Evolutionary conservation across 2,797 vertebrate genomes (phyloP), one percentile per base, ranked within the genome.

Genomic region (Melanogrammus aeglefinus): DNA sequence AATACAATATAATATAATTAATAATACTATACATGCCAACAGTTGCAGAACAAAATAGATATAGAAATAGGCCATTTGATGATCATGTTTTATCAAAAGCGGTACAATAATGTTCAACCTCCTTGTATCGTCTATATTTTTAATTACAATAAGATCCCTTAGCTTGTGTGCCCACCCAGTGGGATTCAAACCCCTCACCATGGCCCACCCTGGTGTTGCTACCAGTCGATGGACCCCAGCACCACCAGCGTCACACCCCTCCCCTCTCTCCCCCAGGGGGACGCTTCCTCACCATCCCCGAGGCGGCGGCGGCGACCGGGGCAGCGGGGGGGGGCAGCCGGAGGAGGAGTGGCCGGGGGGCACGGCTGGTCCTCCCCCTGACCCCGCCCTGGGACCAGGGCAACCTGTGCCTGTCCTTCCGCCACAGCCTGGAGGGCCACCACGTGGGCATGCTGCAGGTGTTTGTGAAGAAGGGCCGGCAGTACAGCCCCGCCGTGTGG

Each of bases 321-420:
- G 84, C 0, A 96, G 96, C 31, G 92, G 93, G 72, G 95, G 84
- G 0, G 97, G n/a, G 94, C 7, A 92, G 95, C 79, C 94, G 91
- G 83, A 95, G 95, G 84, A 86, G 92, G 29, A 94, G 84, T 0
- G 96, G 96, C n/a, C 92, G 93, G 73, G 95, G 84, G 1, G 97
- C 97, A 0, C 95, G 96, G 76, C 92, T 99, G 74, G 90, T 96
- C 81, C 94, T 99, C 21, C 96, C 95, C 0, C 87, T 99, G 72
- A 92, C 88, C 1, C 92, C 88, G 12, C 75, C 89, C 76, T 92
- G 94, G 94, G 93, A 92, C 3, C 88, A 93, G 0, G 93, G 95
- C 0, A 94, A 97, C 82, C 84, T 99, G 86, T 99, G 98, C 86
- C 90, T 99, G 84, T 96, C 97, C 0, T 99, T 99, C 77, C 92